Evolutionary conservation across 35 echinoderm and acorn worm species (phyloP), one percentile per base, ranked within the genome.

Genomic region (Acanthaster planci): DNA sequence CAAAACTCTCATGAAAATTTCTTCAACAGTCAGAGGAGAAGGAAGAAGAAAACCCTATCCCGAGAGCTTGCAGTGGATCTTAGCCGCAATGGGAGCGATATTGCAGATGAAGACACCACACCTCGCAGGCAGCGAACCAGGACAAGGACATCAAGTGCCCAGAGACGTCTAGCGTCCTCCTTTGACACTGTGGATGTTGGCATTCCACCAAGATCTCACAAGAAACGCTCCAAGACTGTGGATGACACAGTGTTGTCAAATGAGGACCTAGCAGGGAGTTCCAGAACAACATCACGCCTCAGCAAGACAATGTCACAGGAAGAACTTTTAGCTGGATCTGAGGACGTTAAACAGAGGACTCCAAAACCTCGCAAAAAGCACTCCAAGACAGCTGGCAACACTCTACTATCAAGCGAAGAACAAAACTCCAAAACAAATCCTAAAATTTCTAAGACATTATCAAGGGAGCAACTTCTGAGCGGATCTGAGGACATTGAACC

Each of bases 1-100:
- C 8, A 40, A 21, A 18, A 21, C 5, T n/a, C 31, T 50, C n/a
- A 2, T 16, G 16, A 44, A 26, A 44, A 22, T 79, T 38, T 50
- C 0, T 2, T 79, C 19, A 31, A n/a, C 12, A 89, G 87, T 21
- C 58, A 78, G 50, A 81, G 55, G 29, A 89, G 53, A 56, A 64
- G 53, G 79, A 89, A 89, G 40, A 89, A 68, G 56, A 89, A 89
- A 67, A 55, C 87, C 18, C 52, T 89, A 17, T 38, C 52, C 8
- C 39, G 42, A 19, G 51, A 80, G 21, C 31, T 79, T 0, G 39
- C 80, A 18, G 26, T 82, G 6, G 79, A 89, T 30, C 27, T 67
- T 29, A 76, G 77, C 3, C 55, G 82, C 8, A 72, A 67, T 39
- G 81, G 78, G 1, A 77, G 40, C 1, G 42, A 47, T 12, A 47